Base-by-base conservation (phyloP, 2,888 invertebrate species). In the Ophioninae sp. region DNA sequence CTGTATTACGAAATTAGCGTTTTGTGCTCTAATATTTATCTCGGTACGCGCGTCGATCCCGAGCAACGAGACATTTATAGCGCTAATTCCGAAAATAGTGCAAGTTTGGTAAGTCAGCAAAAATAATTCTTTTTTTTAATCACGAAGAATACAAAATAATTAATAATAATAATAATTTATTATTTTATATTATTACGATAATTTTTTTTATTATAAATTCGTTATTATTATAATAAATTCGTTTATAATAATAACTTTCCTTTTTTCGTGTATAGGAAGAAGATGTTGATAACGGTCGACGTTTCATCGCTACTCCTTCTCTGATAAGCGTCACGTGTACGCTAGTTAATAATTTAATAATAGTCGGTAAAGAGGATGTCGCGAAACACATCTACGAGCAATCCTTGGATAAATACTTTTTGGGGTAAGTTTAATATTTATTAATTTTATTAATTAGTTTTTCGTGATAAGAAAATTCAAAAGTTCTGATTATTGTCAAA, bases 331-430 rank as follows among this genome's bases (percentile, higher is more conserved):
- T 93, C 17, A 84, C 93, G 41, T 92, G 93, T 64, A 90, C 89
- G 83, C 91, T 94, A 78, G 86, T 94, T 10, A 91, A 93, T 84
- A 94, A 94, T 89, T 88, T 94, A 64, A 88, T 94, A 67, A 88
- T 90, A 20, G 86, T 94, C 39, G 92, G 93, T 56, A 91, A 93
- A 61, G 91, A 92, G 30, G 91, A 93, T 22, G 90, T 94, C 13
- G 89, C 93, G 51, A 90, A 88, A 20, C 91, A 91, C 79, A 88
- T 94, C 61, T 93, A 94, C 61, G 93, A 94, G 75, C 90, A 91
- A 86, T 94, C 94, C 0, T 87, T 94, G 41, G 91, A 94, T 23
- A 94, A 93, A 89, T 90, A 93, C 80, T 92, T 94, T 81, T 92
- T 94, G 79, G 92, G 93, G 94, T 94, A 91, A 88, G 85, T 86